These are phyloP conservation scores for Rhegmatorhina hoffmannsi DNA, from an alignment of 2,113 vertebrate genomes.

Conservation along the genomic window DNA sequence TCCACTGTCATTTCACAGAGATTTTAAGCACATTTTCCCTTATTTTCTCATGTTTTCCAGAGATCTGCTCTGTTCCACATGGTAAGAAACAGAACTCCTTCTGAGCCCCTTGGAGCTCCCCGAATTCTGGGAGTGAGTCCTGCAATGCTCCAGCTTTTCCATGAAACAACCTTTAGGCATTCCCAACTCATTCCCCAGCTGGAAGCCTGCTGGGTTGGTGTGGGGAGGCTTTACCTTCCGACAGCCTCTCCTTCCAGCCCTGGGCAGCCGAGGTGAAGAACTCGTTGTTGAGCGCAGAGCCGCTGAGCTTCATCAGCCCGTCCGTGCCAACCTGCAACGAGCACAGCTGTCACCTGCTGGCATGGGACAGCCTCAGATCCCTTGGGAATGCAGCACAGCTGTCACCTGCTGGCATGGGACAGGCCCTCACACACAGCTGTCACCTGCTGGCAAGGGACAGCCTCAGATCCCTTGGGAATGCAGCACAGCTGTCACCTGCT, in stretches of 20 bases:
- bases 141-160: not conserved
- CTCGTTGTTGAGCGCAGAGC: constrained; percentile 96
- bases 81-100: not conserved
- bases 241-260: constrained; percentile 94
- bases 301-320: constrained; percentile 89
- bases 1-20: not conserved
- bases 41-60: not conserved
- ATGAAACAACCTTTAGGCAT: fast-evolving
- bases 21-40: not conserved
- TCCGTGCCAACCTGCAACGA: constrained; percentile 84
- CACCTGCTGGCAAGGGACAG: too few species aligned
- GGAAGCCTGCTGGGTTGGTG: fast-evolving
- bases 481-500: not conserved
- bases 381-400: too few species aligned
- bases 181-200: fast-evolving
- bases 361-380: too few species aligned
- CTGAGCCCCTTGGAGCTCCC: not conserved
- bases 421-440: too few species aligned
- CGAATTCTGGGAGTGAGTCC: fast-evolving
- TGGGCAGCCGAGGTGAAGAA: constrained; percentile 98
- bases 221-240: constrained; percentile 83
- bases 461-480: not conserved
- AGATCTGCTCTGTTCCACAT: not conserved
- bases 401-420: too few species aligned
- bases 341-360: not conserved